These are phyloP conservation scores for Remorina albescens DNA, from an alignment of 2,797 vertebrate species.

Conservation along the genomic window DNA sequence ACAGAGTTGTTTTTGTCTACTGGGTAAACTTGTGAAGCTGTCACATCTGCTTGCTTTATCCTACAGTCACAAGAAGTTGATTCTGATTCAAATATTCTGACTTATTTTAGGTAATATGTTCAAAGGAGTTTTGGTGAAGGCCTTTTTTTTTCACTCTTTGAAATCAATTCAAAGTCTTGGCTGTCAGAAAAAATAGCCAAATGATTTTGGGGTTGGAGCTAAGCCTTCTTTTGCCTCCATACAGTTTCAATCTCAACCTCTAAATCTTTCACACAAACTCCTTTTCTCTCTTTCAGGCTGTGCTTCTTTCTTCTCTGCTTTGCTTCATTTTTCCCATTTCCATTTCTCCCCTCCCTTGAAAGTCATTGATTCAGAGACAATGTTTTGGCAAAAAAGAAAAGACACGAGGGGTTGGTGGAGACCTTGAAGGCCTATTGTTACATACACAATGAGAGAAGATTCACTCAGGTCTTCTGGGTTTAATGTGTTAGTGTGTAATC, in stretches of 20 bases:
- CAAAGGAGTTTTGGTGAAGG: slow-evolving; percentile 42
- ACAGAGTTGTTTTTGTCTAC: slow-evolving; percentile 16
- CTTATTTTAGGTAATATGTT: slow-evolving; percentile 47
- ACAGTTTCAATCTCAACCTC: slow-evolving; percentile 66
- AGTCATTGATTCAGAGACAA: slow-evolving; percentile 65
- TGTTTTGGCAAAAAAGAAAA: slow-evolving; percentile 18
- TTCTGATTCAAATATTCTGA: slow-evolving; percentile 35
- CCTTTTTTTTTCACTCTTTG: slow-evolving; percentile 18
- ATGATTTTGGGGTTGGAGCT: slow-evolving; percentile 56
- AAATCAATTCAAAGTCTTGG: slow-evolving; percentile 56
- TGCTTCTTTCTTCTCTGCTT: slow-evolving; percentile 28
- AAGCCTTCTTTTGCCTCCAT: slow-evolving; percentile 63
- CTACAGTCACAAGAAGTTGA: slow-evolving; percentile 4
- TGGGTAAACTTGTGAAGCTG: slow-evolving; percentile 18
- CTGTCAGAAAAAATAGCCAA: slow-evolving; percentile 61
- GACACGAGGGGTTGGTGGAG: slow-evolving; percentile 32
- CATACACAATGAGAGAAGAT: slow-evolving; percentile 56
- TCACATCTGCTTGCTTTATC: slow-evolving; percentile 24
- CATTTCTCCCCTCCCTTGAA: slow-evolving; percentile 48
- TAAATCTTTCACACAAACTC: slow-evolving; percentile 66
- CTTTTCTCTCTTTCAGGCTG: slow-evolving; percentile 38
- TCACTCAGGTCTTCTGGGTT: slow-evolving; percentile 51
- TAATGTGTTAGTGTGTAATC: slow-evolving; percentile 64
- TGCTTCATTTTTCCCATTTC: slow-evolving; percentile 22
- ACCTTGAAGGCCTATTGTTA: slow-evolving; percentile 61